Evolutionary conservation across 2,797 vertebrate species (phyloP), one percentile per base, ranked within the genome.

Genomic region (Myoxocephalus aenaeus): DNA sequence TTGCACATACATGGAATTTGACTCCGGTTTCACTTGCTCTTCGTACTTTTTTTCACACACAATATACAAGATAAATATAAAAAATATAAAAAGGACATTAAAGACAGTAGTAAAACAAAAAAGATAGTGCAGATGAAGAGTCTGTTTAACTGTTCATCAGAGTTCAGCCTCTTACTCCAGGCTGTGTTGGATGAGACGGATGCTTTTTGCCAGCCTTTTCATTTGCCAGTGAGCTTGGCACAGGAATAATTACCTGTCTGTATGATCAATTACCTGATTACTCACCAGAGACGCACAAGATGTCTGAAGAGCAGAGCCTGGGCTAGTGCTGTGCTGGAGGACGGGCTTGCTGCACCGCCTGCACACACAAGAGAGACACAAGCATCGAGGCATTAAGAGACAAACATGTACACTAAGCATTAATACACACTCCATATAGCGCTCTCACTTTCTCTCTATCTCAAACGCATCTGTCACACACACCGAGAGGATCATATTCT

Each of bases 221-320:
- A 90, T 92, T 94, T 93, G 93, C 92, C 89, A 90, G 90, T 80
- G 89, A 92, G 92, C 86, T 89, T 93, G 93, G 92, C 91, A 92
- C 85, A 88, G 90, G 88, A 95, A 94, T 95, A 94, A 95, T 94
- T 94, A 94, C 94, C 94, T 95, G 95, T 94, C 93, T 95, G 91
- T 90, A 92, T 95, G 94, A 95, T 95, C 94, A 96, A 95, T 94
- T 93, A 94, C 94, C 92, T 94, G 95, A 95, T 95, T 94, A 95
- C 92, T 94, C 93, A 95, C 90, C 85, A 89, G 89, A 91, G 92
- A 93, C 90, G 67, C 91, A 90, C 90, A 90, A 84, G 86, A 92
- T 89, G 88, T 90, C 86, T 89, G 86, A 86, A 69, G 84, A 90
- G 83, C 62, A 54, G 62, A 85, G 90, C 66, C 73, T 15, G 77